Percentiles rank a stretch among this genome's conserved stretches.
These are phyloP conservation scores for Oreotrochilus melanogaster DNA, from an alignment of 2,113 vertebrate genomes.

Conservation along the genomic window DNA sequence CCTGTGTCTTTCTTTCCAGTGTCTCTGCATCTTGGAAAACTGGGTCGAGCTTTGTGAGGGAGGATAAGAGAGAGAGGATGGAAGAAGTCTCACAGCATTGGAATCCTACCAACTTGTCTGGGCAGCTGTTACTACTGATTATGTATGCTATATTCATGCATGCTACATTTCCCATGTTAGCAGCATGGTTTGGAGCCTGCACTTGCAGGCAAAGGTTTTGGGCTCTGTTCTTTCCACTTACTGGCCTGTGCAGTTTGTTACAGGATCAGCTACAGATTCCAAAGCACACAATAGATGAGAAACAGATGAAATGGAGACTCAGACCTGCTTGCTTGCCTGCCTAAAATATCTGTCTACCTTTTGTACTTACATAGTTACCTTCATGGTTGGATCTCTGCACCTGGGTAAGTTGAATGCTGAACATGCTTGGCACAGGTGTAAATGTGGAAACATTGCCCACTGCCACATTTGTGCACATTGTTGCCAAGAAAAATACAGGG, in stretches of 20 bases:
- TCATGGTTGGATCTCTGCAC: background rate
- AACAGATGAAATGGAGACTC: background rate
- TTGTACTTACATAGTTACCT: background rate
- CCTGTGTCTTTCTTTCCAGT: background rate
- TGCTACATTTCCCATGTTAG: conserved; percentile 55
- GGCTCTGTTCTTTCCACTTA: conserved; percentile 7
- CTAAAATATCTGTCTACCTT: background rate
- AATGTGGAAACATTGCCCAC: background rate
- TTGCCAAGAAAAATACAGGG: background rate
- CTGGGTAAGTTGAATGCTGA: background rate
- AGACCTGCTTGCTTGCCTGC: background rate
- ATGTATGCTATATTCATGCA: conserved; percentile 39
- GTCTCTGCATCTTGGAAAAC: background rate
- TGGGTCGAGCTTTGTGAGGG: background rate
- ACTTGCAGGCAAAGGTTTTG: conserved; percentile 8
- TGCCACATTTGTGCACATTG: background rate
- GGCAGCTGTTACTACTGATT: conserved; percentile 64
- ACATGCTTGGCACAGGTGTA: background rate
- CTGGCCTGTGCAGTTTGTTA: background rate
- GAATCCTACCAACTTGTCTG: conserved; percentile 53
- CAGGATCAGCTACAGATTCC: background rate
- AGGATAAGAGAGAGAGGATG: conserved; percentile 9
- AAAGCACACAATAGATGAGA: background rate
- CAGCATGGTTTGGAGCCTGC: conserved; percentile 32
- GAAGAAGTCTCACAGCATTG: conserved; percentile 28